Conservation (phyloP, 2,113 vertebrate genomes). For the Galemys pyrenaicus region DNA sequence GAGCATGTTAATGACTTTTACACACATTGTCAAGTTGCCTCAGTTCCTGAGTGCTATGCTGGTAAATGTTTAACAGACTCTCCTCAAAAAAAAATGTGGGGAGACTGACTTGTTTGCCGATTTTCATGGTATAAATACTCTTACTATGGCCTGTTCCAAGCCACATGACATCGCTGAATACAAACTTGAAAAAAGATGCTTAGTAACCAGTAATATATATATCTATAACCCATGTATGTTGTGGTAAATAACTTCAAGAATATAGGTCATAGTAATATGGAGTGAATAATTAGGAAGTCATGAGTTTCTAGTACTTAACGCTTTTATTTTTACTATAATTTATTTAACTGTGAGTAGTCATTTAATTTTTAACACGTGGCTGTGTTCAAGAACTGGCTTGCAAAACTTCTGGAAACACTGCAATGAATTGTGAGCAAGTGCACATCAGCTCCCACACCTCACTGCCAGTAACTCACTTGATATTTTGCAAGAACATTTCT, state of each 20-base stretch:
- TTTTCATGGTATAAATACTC: neutral
- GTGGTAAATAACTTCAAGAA: neutral
- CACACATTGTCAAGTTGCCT: neutral
- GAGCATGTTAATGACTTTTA: constrained; percentile 31
- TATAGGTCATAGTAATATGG: neutral
- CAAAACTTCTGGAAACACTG: constrained; percentile 33
- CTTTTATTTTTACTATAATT: constrained; percentile 15
- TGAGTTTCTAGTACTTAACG: neutral
- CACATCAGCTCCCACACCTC: neutral
- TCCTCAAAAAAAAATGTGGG: neutral
- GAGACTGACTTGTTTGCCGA: neutral
- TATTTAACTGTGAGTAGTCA: neutral
- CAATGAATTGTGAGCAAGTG: neutral
- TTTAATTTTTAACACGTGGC: neutral
- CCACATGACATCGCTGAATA: neutral
- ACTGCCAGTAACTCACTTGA: neutral
- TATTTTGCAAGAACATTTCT: neutral
- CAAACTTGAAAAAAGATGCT: neutral
- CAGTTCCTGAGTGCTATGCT: neutral
- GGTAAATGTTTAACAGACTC: neutral
- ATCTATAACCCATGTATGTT: neutral
- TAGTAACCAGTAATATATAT: neutral
- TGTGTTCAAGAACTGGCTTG: neutral
- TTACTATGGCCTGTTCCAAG: neutral
- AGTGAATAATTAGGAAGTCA: neutral